Evolutionary conservation across 1,140 invertebrate species (phyloP), one percentile per base, ranked within the genome.

Genomic region (Pararge aegeria): DNA sequence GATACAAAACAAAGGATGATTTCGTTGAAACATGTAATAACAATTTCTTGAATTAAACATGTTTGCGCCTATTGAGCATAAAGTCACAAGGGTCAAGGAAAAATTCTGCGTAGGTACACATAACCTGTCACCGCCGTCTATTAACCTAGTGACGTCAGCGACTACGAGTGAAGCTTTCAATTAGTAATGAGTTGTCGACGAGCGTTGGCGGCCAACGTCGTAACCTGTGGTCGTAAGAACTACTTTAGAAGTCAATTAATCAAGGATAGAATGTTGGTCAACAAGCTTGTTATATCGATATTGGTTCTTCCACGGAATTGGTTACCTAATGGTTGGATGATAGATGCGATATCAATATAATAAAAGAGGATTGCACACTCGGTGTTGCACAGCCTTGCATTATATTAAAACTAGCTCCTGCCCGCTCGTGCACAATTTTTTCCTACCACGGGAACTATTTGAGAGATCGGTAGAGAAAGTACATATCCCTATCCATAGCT

Each of bases 231-330:
- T 5, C 29, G 5, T 10, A 30, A 30, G 5, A 30, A 40, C 13
- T 40, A 42, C 13, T 29, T 49, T 2, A 29, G 48, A 24, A 29
- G 24, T 1, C 24, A 49, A 49, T 46, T 44, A 2, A 44, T 24
- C 44, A 48, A 48, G 38, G 38, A 42, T 42, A 42, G 5, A 15
- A 42, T 42, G 38, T 42, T 42, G 16, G 38, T 42, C 38, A 42
- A 42, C 16, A 42, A 42, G 4, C 7, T 40, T 18, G 13, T 16
- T 16, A 16, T 13, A 18, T 42, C 2, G 16, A 18, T 18, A 42
- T 15, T 38, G 27, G 7, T 12, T 34, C 7, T 34, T 34, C 5
- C 4, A 34, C 24, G 24, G 24, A 24, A 30, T 10, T 30, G 4
- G 10, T 9, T 30, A 9, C 1, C 5, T 30, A 1, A 30, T 30